Conservation (phyloP, 2,113 vertebrate genomes). For the Leptosomus discolor region DNA sequence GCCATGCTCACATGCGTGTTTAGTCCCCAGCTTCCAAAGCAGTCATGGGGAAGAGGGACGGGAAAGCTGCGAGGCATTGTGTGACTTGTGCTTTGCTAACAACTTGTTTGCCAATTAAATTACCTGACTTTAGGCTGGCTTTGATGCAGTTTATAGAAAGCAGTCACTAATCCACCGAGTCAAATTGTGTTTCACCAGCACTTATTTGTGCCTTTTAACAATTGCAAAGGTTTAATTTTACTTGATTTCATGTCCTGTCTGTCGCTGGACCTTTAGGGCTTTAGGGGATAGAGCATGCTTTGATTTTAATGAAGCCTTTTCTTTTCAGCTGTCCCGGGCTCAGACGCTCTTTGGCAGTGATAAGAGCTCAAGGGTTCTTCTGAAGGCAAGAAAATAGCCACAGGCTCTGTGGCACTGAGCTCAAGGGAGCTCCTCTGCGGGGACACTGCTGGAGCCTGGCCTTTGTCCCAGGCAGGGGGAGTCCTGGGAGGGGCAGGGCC, state of each 20-base stretch:
- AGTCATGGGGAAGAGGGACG: neutral
- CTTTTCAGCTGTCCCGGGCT: neutral
- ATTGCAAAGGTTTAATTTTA: neutral
- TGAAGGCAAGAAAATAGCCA: neutral
- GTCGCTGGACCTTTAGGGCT: neutral
- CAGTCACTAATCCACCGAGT: neutral
- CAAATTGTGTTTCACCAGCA: neutral
- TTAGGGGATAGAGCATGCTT: neutral
- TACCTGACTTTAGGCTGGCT: neutral
- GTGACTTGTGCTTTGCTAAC: neutral
- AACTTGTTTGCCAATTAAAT: neutral
- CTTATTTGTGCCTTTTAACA: neutral
- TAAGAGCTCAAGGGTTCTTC: neutral
- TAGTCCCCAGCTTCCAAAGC: neutral
- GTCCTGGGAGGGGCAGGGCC: neutral
- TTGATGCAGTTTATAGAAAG: neutral
- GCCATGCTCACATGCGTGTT: accelerated
- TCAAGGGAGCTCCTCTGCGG: neutral
- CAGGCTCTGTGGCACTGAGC: neutral
- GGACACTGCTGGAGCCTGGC: neutral
- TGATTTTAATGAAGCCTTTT: neutral
- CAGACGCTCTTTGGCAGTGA: neutral
- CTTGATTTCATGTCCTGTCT: neutral
- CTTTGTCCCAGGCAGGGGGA: neutral
- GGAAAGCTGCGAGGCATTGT: neutral